Percentiles rank a stretch among this genome's conserved stretches.
Conservation (phyloP, 2,888 invertebrate genomes). For the Ectropis crepuscularia region DNA sequence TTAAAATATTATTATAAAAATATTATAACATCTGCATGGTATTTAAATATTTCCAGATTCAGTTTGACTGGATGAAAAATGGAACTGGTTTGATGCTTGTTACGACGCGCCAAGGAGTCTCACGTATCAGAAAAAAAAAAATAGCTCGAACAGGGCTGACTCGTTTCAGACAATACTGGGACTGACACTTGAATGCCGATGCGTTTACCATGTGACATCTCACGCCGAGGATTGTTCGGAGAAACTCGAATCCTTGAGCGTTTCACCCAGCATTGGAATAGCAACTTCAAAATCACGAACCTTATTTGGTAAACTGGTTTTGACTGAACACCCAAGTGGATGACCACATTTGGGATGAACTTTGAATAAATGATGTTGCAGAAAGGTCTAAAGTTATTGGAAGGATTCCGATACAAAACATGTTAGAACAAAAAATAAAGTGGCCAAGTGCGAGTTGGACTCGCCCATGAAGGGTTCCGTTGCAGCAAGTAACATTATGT, state of each 20-base stretch:
- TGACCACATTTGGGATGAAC: constrained; percentile 19
- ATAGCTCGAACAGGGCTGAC: constrained; percentile 65
- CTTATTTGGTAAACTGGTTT: constrained; percentile 25
- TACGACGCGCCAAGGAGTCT: constrained; percentile 78
- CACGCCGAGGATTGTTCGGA: constrained; percentile 38
- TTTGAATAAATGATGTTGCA: not conserved
- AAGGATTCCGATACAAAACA: no score
- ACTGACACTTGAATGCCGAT: constrained; percentile 76
- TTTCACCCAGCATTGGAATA: constrained; percentile 18
- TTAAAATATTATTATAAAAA: no score
- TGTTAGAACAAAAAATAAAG: no score
- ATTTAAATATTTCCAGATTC: constrained; percentile 68
- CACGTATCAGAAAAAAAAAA: constrained; percentile 76
- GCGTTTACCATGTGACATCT: constrained; percentile 65
- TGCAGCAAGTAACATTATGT: no score
- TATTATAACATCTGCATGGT: constrained; percentile 54
- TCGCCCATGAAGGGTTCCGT: no score
- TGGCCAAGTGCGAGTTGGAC: no score
- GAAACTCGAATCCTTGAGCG: constrained; percentile 24
- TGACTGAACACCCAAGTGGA: constrained; percentile 19
- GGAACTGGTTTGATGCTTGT: constrained; percentile 79
- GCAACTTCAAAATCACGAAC: constrained; percentile 11
- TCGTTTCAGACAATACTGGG: constrained; percentile 76
- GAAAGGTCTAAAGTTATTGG: no score
- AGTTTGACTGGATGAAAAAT: constrained; percentile 73